Conservation (phyloP, 1,140 invertebrate species). For the Solenopsis fugax region DNA sequence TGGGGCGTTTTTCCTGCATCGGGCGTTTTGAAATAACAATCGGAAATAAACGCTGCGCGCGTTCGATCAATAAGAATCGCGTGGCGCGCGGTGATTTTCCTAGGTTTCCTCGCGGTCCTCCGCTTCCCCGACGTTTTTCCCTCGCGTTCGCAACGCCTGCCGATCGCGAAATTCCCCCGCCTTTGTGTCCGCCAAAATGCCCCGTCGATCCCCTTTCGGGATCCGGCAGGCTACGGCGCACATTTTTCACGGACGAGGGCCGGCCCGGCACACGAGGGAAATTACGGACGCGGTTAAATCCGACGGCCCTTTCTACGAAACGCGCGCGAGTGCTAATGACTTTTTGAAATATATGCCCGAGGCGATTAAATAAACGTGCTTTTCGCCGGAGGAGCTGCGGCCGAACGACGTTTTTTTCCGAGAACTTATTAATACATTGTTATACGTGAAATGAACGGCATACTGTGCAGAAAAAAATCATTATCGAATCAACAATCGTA, state of each 20-base stretch:
- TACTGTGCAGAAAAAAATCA: neutral
- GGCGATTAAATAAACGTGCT: conserved; percentile 51
- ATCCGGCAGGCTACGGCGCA: conserved; percentile 19
- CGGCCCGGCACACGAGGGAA: conserved; percentile 41
- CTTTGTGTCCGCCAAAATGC: conserved; percentile 45
- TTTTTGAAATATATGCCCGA: conserved; percentile 57
- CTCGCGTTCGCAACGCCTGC: neutral
- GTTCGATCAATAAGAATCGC: conserved; percentile 19
- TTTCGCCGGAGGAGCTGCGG: conserved; percentile 18
- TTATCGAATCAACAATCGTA: neutral
- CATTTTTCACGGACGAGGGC: conserved; percentile 54
- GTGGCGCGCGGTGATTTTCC: neutral
- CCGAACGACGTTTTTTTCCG: conserved; percentile 31
- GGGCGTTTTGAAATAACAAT: conserved; percentile 30
- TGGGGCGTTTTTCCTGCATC: neutral
- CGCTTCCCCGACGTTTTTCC: neutral
- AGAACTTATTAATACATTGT: conserved; percentile 41
- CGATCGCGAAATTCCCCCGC: conserved; percentile 48
- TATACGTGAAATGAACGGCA: neutral
- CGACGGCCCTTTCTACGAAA: conserved; percentile 58
- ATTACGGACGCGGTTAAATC: conserved; percentile 61
- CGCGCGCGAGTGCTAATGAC: conserved; percentile 61
- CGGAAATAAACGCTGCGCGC: neutral
- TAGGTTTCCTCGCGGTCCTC: neutral
- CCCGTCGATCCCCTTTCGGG: conserved; percentile 45